Evolutionary conservation across 2,113 vertebrate species (phyloP).

Genomic region (Nibea albiflora): DNA sequence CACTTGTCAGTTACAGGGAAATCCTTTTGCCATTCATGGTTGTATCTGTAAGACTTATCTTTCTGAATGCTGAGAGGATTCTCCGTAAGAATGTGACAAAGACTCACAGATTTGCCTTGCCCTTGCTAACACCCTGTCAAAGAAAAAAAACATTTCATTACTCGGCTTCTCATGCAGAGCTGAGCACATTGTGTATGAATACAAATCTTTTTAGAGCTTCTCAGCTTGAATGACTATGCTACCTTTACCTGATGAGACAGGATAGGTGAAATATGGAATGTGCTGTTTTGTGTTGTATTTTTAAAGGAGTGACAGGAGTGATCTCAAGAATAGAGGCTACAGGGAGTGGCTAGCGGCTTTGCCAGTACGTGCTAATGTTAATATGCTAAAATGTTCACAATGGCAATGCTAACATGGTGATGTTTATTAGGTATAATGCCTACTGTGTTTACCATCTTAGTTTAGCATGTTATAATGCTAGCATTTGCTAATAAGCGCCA

Average conservation of each 20-base stretch:
- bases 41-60: slow-evolving; percentile 17
- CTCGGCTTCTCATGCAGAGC: neutral
- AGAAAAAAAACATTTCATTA: neutral
- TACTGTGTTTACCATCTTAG: neutral
- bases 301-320: neutral
- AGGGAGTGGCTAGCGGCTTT: neutral
- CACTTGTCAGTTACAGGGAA: slow-evolving; percentile 81
- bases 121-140: neutral
- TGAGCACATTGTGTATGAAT: neutral
- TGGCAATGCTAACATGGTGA: neutral
- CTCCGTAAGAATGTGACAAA: neutral
- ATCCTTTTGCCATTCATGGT: slow-evolving; percentile 9
- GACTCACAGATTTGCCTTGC: slow-evolving; percentile 1
- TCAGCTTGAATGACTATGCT: neutral
- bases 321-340: neutral
- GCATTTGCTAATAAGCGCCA: neutral
- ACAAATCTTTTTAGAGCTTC: neutral
- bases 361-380: neutral
- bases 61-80: slow-evolving; percentile 24
- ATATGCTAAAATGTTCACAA: neutral
- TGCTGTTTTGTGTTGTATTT: neutral
- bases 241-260: neutral
- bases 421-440: neutral
- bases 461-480: neutral
- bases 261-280: neutral